Percentiles rank a stretch among this genome's conserved stretches.
Conservation (phyloP, 2,888 invertebrate genomes). For the Carcina quercana region DNA sequence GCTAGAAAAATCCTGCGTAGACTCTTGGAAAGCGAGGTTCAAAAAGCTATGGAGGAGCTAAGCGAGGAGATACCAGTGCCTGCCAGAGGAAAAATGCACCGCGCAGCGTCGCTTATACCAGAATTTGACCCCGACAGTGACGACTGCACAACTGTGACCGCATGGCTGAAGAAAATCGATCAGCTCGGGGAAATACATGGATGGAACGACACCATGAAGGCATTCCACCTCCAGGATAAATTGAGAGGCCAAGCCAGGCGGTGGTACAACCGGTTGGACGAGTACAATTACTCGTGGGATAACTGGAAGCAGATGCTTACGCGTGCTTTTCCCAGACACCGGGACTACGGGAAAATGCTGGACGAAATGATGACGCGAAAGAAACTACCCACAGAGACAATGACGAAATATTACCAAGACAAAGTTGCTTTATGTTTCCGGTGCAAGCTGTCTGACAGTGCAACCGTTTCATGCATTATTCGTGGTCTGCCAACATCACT, state of each 20-base stretch:
- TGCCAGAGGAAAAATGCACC: neutral
- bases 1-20: slow-evolving; percentile 5
- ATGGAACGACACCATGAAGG: slow-evolving; percentile 19
- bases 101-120: slow-evolving; percentile 13
- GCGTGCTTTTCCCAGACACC: slow-evolving; percentile 21
- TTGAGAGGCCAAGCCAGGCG: slow-evolving; percentile 21
- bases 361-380: slow-evolving; percentile 21
- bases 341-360: slow-evolving; percentile 17
- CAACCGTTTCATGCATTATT: slow-evolving; percentile 20
- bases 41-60: slow-evolving; percentile 3
- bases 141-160: slow-evolving; percentile 10
- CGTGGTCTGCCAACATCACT: slow-evolving; percentile 18
- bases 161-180: slow-evolving; percentile 19
- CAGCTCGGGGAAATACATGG: slow-evolving; percentile 18
- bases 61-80: neutral
- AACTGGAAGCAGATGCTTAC: slow-evolving; percentile 23
- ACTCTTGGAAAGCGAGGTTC: slow-evolving; percentile 3
- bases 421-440: slow-evolving; percentile 24
- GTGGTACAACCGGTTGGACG: slow-evolving; percentile 21
- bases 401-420: slow-evolving; percentile 28
- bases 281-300: slow-evolving; percentile 21
- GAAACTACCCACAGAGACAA: slow-evolving; percentile 16
- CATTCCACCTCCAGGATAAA: slow-evolving; percentile 20
- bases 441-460: slow-evolving; percentile 19
- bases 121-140: slow-evolving; percentile 16